A percentile compares a stretch with the other conserved stretches of the same genome.
These are phyloP conservation scores for Panurus biarmicus DNA, from an alignment of 2,113 vertebrate genomes.

Conservation along the genomic window DNA sequence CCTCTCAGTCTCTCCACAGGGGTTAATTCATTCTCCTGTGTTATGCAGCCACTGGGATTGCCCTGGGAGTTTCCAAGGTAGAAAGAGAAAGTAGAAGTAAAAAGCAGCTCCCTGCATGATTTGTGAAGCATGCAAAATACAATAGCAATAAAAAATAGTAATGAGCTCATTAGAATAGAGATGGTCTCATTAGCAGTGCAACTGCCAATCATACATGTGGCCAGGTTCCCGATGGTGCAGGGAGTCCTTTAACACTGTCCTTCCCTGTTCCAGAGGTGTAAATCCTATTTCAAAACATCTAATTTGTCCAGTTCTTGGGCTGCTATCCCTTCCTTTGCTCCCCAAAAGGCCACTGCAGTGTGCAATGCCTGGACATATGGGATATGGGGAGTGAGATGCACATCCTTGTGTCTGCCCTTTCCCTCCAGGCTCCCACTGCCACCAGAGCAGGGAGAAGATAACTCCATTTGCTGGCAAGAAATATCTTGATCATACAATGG, in stretches of 20 bases:
- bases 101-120: not conserved
- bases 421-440: not conserved
- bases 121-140: conserved; percentile 35
- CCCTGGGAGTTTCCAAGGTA: not conserved
- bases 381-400: not conserved
- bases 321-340: not conserved
- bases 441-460: not conserved
- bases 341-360: not conserved
- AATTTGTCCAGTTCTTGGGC: not conserved
- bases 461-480: not conserved
- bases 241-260: not conserved
- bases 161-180: conserved; percentile 32
- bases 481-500: not conserved
- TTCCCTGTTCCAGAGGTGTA: not conserved
- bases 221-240: not conserved
- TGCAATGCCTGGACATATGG: fast-evolving
- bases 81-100: not conserved
- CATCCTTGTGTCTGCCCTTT: not conserved
- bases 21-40: not conserved
- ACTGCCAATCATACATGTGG: not conserved
- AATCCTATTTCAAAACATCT: not conserved
- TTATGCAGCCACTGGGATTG: not conserved
- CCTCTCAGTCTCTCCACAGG: not conserved
- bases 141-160: conserved; percentile 47
- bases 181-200: conserved; percentile 37